Conservation (phyloP, 2,888 invertebrate genomes). For the Dryococelus australis region DNA sequence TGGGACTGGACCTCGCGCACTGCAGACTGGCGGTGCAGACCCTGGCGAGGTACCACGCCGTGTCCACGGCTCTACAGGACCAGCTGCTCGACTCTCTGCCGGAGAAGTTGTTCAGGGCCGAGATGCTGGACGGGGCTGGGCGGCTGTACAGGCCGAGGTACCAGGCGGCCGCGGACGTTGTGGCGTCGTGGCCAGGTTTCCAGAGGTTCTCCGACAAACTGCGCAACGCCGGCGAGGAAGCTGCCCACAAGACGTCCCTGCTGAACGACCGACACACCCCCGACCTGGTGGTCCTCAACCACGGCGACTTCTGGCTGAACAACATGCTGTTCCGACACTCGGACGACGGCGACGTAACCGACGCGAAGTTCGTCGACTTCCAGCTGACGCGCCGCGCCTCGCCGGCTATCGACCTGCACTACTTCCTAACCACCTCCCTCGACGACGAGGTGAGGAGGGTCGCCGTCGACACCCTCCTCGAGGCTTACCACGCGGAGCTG, state of each 20-base stretch:
- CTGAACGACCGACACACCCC: not conserved
- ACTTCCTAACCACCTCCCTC: constrained; percentile 38
- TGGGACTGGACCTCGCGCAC: constrained; percentile 40
- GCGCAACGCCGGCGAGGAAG: not conserved
- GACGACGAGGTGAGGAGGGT: constrained; percentile 19
- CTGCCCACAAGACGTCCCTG: not conserved
- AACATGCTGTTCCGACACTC: constrained; percentile 34
- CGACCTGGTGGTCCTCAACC: constrained; percentile 19
- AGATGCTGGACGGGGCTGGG: not conserved
- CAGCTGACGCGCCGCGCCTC: constrained; percentile 39
- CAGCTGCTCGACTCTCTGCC: not conserved
- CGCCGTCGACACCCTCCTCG: not conserved
- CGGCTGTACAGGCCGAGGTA: not conserved
- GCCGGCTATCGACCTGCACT: constrained; percentile 40
- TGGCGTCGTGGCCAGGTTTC: constrained; percentile 32
- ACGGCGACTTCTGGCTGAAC: constrained; percentile 35
- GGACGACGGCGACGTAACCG: not conserved
- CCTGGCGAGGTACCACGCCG: constrained; percentile 41
- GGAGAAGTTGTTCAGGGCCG: not conserved
- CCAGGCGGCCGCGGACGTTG: not conserved
- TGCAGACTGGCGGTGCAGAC: constrained; percentile 31
- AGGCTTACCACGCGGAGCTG: constrained; percentile 23
- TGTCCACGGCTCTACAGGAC: constrained; percentile 29
- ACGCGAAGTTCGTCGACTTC: constrained; percentile 40
- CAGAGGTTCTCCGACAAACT: constrained; percentile 26